Conservation (phyloP, 53 echinoderm and acorn worm species). For the Zoroaster sp. region DNA sequence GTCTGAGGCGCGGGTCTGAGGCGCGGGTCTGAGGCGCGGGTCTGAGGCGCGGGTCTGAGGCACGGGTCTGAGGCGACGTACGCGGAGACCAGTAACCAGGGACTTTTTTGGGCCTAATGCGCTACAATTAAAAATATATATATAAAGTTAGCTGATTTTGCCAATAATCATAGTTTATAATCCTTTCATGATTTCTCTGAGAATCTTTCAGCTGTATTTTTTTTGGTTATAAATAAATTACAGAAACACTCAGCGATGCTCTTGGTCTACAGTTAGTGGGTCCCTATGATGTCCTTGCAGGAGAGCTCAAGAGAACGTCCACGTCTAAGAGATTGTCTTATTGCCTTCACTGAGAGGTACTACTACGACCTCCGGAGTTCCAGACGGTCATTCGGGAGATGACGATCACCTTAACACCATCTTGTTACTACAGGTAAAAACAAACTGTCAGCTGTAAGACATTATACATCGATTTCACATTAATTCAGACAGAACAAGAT, state of each 20-base stretch:
- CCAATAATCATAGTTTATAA: neutral
- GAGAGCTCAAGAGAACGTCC: constrained; percentile 61
- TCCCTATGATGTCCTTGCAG: constrained; percentile 87
- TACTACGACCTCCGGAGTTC: constrained; percentile 95
- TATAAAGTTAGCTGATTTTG: too few species aligned
- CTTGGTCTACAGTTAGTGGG: constrained; percentile 83
- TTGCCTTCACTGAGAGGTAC: constrained; percentile 81
- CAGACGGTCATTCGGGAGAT: constrained; percentile 80
- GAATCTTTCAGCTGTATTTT: neutral
- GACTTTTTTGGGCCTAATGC: too few species aligned
- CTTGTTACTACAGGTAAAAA: constrained; percentile 87
- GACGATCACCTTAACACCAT: too few species aligned
- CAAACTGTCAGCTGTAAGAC: too few species aligned
- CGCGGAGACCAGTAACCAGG: too few species aligned
- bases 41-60: too few species aligned
- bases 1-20: too few species aligned
- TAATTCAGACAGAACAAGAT: too few species aligned
- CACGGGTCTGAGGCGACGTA: too few species aligned
- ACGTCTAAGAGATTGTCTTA: constrained; percentile 56
- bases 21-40: too few species aligned
- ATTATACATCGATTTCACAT: too few species aligned
- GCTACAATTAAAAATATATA: too few species aligned
- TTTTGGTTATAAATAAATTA: neutral
- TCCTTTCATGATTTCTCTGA: neutral
- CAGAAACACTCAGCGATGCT: constrained; percentile 69